These are phyloP conservation scores for Epinephelus fuscoguttatus DNA, from an alignment of 2,113 vertebrate genomes.

Conservation along the genomic window DNA sequence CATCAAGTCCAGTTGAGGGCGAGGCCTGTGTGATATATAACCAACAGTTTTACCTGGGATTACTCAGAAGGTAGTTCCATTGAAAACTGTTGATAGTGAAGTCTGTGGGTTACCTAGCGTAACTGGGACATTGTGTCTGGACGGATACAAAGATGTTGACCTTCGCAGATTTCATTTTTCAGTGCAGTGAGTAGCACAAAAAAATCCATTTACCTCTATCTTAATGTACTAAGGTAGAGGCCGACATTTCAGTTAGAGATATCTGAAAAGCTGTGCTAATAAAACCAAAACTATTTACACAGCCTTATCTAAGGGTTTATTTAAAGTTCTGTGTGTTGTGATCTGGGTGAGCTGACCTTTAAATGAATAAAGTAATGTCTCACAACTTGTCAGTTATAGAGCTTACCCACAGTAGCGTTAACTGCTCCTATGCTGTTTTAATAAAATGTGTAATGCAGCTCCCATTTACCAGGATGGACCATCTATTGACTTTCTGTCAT, in stretches of 20 bases:
- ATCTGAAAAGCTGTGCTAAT: neutral
- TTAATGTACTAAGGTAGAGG: neutral
- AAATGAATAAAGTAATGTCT: conserved; percentile 15
- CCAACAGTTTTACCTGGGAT: neutral
- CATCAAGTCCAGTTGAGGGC: no score
- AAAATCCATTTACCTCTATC: neutral
- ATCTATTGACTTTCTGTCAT: conserved; percentile 76
- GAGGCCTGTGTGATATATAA: neutral
- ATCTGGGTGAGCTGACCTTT: neutral
- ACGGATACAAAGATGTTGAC: neutral
- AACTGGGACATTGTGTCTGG: neutral
- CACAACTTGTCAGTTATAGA: neutral
- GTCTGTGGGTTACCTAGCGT: neutral
- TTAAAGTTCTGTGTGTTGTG: neutral
- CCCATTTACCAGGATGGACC: conserved; percentile 64
- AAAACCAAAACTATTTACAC: neutral
- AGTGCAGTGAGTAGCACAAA: neutral
- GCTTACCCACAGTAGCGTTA: neutral
- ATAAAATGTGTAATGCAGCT: conserved; percentile 39
- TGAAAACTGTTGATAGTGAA: neutral
- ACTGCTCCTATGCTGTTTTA: conserved; percentile 32
- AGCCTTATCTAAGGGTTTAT: neutral
- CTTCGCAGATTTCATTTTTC: conserved; percentile 2
- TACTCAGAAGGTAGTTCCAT: neutral
- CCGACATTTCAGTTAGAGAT: neutral